These are phyloP conservation scores for Apotomis betuletana DNA, from an alignment of 2,888 invertebrate species.

Conservation along the genomic window DNA sequence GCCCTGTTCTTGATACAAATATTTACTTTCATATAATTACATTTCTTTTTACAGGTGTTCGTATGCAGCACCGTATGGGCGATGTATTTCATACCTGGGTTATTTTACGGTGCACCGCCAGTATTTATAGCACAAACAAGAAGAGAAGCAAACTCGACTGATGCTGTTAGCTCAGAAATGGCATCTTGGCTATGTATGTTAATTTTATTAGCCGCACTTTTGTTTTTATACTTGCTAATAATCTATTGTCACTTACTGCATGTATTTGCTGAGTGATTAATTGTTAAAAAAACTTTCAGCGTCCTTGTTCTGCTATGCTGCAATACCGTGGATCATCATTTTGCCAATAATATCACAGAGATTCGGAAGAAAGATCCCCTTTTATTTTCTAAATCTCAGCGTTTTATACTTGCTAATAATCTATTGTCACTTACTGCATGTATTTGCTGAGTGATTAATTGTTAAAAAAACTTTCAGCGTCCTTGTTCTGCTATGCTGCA, in stretches of 20 bases:
- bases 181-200: slow-evolving; percentile 51
- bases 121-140: slow-evolving; percentile 43
- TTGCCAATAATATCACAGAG: slow-evolving; percentile 47
- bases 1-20: too few species aligned
- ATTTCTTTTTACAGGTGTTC: slow-evolving; percentile 40
- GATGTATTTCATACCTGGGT: slow-evolving; percentile 33
- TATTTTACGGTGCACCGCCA: slow-evolving; percentile 38
- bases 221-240: too few species aligned
- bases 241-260: too few species aligned
- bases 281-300: slow-evolving; percentile 48
- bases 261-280: background rate
- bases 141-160: slow-evolving; percentile 51
- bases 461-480: slow-evolving; percentile 49
- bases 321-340: slow-evolving; percentile 52
- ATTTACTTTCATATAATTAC: too few species aligned
- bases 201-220: too few species aligned
- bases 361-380: slow-evolving; percentile 52
- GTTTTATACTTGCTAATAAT: too few species aligned
- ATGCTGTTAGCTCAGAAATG: slow-evolving; percentile 49
- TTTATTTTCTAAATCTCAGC: slow-evolving; percentile 46
- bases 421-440: too few species aligned
- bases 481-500: slow-evolving; percentile 51
- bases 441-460: background rate
- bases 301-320: slow-evolving; percentile 52
- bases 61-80: slow-evolving; percentile 39